Conservation (phyloP, 1,140 invertebrate species). For the Bombus cullumanus region DNA sequence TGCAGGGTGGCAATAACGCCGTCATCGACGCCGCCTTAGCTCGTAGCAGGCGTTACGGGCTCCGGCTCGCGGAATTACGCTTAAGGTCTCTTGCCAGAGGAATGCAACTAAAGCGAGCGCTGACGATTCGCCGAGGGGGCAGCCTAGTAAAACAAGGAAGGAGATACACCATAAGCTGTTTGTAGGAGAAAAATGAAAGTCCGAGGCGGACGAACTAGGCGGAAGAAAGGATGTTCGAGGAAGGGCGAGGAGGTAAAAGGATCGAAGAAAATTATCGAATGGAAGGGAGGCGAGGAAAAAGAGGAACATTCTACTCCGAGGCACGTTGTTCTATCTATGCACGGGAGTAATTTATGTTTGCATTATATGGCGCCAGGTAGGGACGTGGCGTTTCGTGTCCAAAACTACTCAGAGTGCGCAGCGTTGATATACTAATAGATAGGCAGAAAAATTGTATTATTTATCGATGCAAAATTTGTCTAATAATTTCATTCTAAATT, state of each 20-base stretch:
- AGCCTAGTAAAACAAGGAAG: no score
- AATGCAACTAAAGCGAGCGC: conserved; percentile 51
- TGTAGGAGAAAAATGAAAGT: conserved; percentile 3
- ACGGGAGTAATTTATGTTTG: background rate
- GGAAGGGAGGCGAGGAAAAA: background rate
- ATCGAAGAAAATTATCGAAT: background rate
- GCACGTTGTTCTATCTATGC: background rate
- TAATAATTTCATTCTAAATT: no score
- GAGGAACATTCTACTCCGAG: background rate
- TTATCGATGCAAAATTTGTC: no score
- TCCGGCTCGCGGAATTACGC: conserved; percentile 51
- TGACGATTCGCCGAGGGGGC: conserved; percentile 13
- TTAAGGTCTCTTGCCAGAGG: conserved; percentile 63
- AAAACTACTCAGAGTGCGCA: background rate
- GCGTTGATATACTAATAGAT: background rate
- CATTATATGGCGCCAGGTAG: background rate
- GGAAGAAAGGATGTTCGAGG: background rate
- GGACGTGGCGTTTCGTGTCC: background rate
- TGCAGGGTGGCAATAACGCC: conserved; percentile 59
- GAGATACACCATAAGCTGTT: background rate
- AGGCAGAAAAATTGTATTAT: no score
- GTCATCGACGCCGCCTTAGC: conserved; percentile 56
- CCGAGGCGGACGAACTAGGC: no score
- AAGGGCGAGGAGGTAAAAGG: background rate
- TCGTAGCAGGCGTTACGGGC: conserved; percentile 35